Evolutionary conservation across 1,140 invertebrate species (phyloP).

Genomic region (Pachypeltis micranthus): DNA sequence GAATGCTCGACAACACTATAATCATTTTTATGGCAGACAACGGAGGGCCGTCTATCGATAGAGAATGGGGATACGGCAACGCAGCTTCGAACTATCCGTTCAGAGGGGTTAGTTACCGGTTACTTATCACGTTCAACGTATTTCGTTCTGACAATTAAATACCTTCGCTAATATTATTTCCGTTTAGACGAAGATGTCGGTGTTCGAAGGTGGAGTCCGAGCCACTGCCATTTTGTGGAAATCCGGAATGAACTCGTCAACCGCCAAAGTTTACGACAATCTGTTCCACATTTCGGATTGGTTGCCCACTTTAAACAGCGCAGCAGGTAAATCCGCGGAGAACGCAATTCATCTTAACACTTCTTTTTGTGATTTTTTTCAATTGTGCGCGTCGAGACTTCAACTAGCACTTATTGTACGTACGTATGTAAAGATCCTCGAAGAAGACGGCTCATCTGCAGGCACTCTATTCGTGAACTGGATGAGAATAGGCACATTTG

Average conservation of each 20-base stretch:
- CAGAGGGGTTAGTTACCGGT: background rate
- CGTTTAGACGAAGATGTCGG: background rate
- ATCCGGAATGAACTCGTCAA: background rate
- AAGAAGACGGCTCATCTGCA: too few relatives aligned
- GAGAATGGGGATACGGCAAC: background rate
- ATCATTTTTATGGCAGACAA: background rate
- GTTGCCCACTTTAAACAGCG: background rate
- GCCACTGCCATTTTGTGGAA: background rate
- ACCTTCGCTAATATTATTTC: too few relatives aligned
- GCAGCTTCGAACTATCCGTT: slow-evolving; percentile 1
- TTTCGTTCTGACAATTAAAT: too few relatives aligned
- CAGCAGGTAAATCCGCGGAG: background rate
- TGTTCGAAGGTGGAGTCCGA: background rate
- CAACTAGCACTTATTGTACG: too few relatives aligned
- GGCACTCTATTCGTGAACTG: too few relatives aligned
- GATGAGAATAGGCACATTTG: too few relatives aligned
- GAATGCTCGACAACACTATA: background rate
- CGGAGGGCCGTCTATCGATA: background rate
- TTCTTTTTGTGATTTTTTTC: too few relatives aligned
- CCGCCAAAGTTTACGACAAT: background rate
- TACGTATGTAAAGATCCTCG: too few relatives aligned
- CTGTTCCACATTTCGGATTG: background rate
- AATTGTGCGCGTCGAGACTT: too few relatives aligned
- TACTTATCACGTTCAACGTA: too few relatives aligned
- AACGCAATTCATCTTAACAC: too few relatives aligned